phyloP scores from a whole-genome alignment of 2,888 invertebrate genomes.

The Linnaemya tessellans region DNA sequence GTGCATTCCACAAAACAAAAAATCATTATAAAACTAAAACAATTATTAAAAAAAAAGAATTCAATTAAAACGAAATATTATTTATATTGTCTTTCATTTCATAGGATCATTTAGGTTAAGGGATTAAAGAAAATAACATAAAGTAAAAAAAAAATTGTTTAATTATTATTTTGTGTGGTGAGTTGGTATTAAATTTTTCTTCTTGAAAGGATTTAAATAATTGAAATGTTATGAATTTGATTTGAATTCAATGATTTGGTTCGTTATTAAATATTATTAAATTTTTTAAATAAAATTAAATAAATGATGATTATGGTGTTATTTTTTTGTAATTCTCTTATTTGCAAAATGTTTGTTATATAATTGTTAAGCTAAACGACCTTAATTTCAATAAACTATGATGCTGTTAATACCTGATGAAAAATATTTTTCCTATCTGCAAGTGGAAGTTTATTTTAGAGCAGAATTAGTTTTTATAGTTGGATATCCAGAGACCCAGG shows the following conservation, averaged over 20 bases:
- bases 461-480: background rate
- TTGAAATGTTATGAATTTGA: constrained; percentile 72
- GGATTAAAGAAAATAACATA: constrained; percentile 39
- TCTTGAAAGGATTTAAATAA: constrained; percentile 73
- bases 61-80: constrained; percentile 35
- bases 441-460: too few species aligned
- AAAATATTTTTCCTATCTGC: background rate
- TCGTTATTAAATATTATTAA: constrained; percentile 1
- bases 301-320: constrained; percentile 38
- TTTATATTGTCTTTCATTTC: constrained; percentile 40
- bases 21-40: constrained; percentile 45
- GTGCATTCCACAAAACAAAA: constrained; percentile 69
- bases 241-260: constrained; percentile 47
- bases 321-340: constrained; percentile 25
- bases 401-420: background rate
- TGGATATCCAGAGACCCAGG: background rate
- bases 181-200: constrained; percentile 77
- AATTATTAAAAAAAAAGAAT: constrained; percentile 52
- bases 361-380: background rate
- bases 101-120: constrained; percentile 38
- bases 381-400: background rate
- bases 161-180: constrained; percentile 83
- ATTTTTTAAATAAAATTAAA: constrained; percentile 18
- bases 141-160: constrained; percentile 25
- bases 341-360: constrained; percentile 31